A percentile compares a stretch with the other conserved stretches of the same genome.
Conservation (phyloP, 1,140 invertebrate species). For the Trachymyrmex cornetzi region DNA sequence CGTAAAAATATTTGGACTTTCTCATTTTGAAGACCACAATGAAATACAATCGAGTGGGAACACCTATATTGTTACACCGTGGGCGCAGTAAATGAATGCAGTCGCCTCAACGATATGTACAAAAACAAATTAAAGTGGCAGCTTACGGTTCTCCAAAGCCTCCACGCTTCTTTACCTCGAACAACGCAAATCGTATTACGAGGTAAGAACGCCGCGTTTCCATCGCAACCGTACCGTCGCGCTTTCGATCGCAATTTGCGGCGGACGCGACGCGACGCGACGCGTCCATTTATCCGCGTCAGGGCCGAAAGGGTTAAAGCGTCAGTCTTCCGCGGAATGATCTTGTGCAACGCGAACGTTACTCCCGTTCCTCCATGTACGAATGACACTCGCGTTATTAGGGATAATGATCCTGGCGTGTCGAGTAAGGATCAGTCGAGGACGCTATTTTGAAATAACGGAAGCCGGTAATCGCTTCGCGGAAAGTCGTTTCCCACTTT, state of each 20-base stretch:
- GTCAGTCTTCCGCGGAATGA: constrained; percentile 29
- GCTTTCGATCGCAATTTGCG: constrained; percentile 47
- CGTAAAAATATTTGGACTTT: no score
- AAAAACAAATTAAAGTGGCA: background rate
- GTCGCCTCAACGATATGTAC: background rate
- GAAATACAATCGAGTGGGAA: no score
- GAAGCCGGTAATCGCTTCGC: constrained; percentile 80
- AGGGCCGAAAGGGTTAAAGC: constrained; percentile 46
- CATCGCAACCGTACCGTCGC: background rate
- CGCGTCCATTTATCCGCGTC: constrained; percentile 34
- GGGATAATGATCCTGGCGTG: constrained; percentile 72
- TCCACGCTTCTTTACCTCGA: background rate
- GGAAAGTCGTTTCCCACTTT: constrained; percentile 78
- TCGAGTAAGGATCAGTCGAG: constrained; percentile 56
- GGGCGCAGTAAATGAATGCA: background rate
- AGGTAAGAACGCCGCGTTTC: background rate
- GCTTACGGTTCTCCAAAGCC: background rate
- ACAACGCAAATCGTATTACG: constrained; percentile 14
- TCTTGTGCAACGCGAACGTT: constrained; percentile 33
- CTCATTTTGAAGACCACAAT: no score
- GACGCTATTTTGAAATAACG: constrained; percentile 72
- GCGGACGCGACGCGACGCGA: constrained; percentile 22
- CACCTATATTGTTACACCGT: no score
- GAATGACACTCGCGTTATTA: constrained; percentile 59
- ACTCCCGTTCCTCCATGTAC: background rate